phyloP scores from a whole-genome alignment of 2,888 invertebrate genomes.

The Lasioglossum marginatum region DNA sequence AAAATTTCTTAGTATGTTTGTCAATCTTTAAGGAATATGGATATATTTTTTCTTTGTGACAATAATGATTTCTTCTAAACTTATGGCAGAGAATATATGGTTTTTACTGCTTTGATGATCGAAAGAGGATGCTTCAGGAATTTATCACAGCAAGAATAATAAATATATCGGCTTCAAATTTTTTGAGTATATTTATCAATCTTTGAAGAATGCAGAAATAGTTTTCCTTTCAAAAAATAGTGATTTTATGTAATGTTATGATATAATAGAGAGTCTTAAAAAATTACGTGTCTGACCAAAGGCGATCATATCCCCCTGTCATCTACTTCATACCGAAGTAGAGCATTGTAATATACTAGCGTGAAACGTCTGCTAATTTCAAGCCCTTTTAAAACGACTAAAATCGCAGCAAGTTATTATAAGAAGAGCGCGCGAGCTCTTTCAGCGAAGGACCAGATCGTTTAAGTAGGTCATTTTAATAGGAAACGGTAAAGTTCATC shows the following conservation, averaged over 20 bases:
- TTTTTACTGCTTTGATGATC: neutral
- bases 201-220: neutral
- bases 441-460: slow-evolving; percentile 4
- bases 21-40: neutral
- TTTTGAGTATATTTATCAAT: neutral
- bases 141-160: neutral
- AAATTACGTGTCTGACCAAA: neutral
- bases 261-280: neutral
- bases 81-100: neutral
- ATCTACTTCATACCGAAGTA: neutral
- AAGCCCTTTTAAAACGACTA: neutral
- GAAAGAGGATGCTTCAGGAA: neutral
- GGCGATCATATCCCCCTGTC: neutral
- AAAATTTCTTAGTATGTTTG: neutral
- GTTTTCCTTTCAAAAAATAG: neutral
- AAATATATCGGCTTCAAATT: neutral
- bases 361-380: neutral
- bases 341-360: neutral
- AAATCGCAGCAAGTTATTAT: neutral
- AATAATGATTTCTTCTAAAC: neutral
- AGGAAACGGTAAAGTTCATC: slow-evolving; percentile 50
- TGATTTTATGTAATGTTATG: neutral
- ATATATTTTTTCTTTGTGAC: neutral
- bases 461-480: slow-evolving; percentile 38
- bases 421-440: neutral